These are phyloP conservation scores for Rhinophrynus dorsalis DNA, from an alignment of 2,797 vertebrate species.

Conservation along the genomic window DNA sequence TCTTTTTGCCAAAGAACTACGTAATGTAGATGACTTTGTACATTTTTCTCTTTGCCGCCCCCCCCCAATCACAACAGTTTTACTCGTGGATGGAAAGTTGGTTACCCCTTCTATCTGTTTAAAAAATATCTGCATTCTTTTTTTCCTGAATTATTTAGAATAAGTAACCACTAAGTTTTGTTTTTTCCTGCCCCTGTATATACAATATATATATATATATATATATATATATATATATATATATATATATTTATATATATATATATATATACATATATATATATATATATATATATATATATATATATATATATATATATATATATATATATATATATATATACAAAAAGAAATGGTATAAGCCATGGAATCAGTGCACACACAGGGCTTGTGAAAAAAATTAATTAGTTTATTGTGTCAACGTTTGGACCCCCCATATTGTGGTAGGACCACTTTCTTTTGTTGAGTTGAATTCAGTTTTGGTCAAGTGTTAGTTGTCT, in stretches of 20 bases:
- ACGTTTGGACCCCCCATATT: neutral
- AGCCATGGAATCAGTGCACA: too few species aligned
- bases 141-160: conserved; percentile 56
- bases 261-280: too few species aligned
- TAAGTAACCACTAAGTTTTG: conserved; percentile 52
- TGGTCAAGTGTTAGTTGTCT: neutral
- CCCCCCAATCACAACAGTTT: too few species aligned
- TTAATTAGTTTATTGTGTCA: too few species aligned
- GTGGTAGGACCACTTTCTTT: conserved; percentile 16
- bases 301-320: too few species aligned
- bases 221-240: too few species aligned
- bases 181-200: conserved; percentile 29
- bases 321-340: too few species aligned
- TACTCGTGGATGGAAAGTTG: conserved; percentile 72
- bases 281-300: too few species aligned
- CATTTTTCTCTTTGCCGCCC: conserved; percentile 67
- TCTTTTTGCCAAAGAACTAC: conserved; percentile 91
- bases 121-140: conserved; percentile 63
- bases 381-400: too few species aligned
- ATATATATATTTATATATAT: too few species aligned
- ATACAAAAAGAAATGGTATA: too few species aligned
- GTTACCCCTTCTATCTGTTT: conserved; percentile 77
- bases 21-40: conserved; percentile 80
- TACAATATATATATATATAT: conserved; percentile 21
- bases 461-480: neutral